These are phyloP conservation scores for Diadumene lineata DNA, from an alignment of 92 coral and sea anemone species.

Conservation along the genomic window DNA sequence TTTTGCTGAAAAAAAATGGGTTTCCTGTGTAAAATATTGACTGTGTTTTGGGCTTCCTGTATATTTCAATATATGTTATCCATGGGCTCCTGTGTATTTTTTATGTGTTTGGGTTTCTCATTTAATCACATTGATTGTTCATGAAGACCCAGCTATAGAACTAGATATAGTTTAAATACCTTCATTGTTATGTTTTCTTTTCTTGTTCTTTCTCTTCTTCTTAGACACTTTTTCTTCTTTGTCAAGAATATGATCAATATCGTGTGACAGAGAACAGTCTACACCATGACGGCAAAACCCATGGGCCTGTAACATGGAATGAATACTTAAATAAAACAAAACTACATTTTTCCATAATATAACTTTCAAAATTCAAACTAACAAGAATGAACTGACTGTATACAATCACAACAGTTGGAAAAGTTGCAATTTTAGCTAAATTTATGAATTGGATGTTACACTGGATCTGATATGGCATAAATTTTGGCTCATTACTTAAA, in stretches of 20 bases:
- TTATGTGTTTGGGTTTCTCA: no score
- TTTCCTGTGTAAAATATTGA: no score
- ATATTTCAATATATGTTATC: no score
- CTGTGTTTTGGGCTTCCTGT: no score
- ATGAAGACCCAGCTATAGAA: no score
- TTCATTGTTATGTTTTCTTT: slow-evolving; percentile 24
- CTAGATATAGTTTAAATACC: slow-evolving; percentile 1
- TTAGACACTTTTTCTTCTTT: slow-evolving; percentile 45
- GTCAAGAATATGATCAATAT: slow-evolving; percentile 84
- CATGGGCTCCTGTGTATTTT: no score
- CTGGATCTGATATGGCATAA: no score
- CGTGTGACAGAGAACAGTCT: slow-evolving; percentile 82
- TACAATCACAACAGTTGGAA: not conserved
- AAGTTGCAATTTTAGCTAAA: no score
- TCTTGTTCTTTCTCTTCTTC: slow-evolving; percentile 56
- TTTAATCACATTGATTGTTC: no score
- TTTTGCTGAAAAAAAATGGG: no score
- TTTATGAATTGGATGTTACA: no score
- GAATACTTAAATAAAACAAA: not conserved
- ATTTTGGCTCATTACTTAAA: no score
- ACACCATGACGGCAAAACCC: slow-evolving; percentile 86
- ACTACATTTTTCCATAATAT: not conserved
- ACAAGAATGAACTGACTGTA: not conserved
- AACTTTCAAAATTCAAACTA: not conserved
- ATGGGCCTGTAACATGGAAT: slow-evolving; percentile 81